These are phyloP conservation scores for Romanogobio albipinnatus DNA, from an alignment of 2,113 vertebrate species.

Conservation along the genomic window DNA sequence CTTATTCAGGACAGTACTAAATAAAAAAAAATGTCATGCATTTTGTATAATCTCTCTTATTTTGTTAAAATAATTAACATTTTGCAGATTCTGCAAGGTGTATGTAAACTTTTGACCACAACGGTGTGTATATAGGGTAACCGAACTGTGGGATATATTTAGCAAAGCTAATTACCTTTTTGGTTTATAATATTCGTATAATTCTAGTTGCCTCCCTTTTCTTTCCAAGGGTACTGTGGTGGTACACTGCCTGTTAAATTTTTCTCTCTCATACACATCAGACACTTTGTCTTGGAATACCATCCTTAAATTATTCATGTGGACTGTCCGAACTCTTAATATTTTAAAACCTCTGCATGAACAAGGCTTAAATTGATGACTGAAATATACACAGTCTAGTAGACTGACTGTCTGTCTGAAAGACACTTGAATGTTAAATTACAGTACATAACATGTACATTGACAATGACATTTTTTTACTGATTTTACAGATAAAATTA, in stretches of 20 bases:
- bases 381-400: neutral
- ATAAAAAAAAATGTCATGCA: no score
- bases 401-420: neutral
- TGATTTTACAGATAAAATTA: no score
- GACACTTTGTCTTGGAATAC: conserved; percentile 48
- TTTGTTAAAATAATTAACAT: no score
- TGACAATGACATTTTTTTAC: neutral
- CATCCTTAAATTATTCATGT: conserved; percentile 49
- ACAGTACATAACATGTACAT: neutral
- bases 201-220: neutral
- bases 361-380: conserved; percentile 22
- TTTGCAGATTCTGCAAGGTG: no score
- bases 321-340: conserved; percentile 45
- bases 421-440: neutral
- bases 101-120: no score
- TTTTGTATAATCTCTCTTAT: no score
- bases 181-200: neutral
- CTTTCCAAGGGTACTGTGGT: neutral
- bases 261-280: conserved; percentile 29
- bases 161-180: neutral
- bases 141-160: neutral
- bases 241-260: neutral
- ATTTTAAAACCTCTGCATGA: conserved; percentile 50
- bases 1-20: no score
- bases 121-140: no score